Evolutionary conservation across 2,797 vertebrate genomes (phyloP), one percentile per base, ranked within the genome.

Genomic region (Epinephelus malabaricus): DNA sequence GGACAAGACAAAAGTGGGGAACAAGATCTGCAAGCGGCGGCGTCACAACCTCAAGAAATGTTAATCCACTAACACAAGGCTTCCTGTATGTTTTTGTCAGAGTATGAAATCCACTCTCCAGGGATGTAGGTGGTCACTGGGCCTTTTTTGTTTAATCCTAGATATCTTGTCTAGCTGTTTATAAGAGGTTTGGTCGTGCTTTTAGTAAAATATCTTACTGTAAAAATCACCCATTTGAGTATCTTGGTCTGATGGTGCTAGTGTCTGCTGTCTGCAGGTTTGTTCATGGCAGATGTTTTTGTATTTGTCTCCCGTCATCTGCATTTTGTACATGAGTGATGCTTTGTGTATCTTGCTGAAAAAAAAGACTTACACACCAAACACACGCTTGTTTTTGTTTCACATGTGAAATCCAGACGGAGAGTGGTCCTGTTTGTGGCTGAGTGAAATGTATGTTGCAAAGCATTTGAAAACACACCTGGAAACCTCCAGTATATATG

Each of bases 1-100:
- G 89, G 71, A 83, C 84, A 50, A 53, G 83, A 83, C 10, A 69
- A 76, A 38, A 89, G 71, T 80, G 69, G 64, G 82, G 76, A 76
- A 65, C 45, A 67, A 69, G 86, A 93, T 78, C 78, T 72, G 79
- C 91, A 62, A 65, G 73, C n/a, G 79, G 83, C 59, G 69, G 91
- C 93, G 82, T 92, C 92, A 79, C 93, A 88, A 88, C 88, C 92
- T 91, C 90, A 82, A 81, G 82, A 89, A 61, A 82, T 14, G 61
- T 78, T 96, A 96, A 96, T 93, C 51, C n/a, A 93, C 94, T 95
- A 96, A 96, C 87, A 82, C 19, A 19, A 81, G 40, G 69, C 72
- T 80, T 89, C 77, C 67, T 88, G 69, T 53, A 67, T 72, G 65
- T 82, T 55, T 59, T 8, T 34, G 34, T 1, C 7, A 34, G 34